Evolutionary conservation across 2,888 invertebrate species (phyloP).

Genomic region (Epistrophe grossulariae): DNA sequence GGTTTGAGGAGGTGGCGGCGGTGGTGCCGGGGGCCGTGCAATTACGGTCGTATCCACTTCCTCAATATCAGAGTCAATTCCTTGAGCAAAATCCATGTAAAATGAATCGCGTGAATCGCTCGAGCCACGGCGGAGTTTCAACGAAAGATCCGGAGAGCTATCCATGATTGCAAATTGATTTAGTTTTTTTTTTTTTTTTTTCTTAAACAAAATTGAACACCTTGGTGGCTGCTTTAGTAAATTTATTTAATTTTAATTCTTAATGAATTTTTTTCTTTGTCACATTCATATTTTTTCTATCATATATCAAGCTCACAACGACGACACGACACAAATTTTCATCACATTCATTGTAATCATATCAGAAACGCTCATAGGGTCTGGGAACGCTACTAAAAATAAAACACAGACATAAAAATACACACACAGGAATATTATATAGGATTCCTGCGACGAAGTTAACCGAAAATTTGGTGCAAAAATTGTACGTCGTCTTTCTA

Average conservation of each 20-base stretch:
- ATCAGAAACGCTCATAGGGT: slow-evolving; percentile 39
- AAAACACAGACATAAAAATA: slow-evolving; percentile 26
- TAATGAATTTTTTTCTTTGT: slow-evolving; percentile 8
- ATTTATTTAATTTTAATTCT: slow-evolving; percentile 47
- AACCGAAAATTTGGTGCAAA: slow-evolving; percentile 65
- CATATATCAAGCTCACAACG: slow-evolving; percentile 3
- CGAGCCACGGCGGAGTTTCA: slow-evolving; percentile 92
- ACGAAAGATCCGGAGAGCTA: slow-evolving; percentile 93
- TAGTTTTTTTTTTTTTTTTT: slow-evolving; percentile 29
- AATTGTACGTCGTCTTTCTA: slow-evolving; percentile 41
- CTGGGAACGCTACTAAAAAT: slow-evolving; percentile 19
- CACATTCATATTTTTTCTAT: slow-evolving; percentile 43
- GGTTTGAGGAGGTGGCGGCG: slow-evolving; percentile 73
- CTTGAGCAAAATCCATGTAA: slow-evolving; percentile 96
- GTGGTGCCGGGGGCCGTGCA: slow-evolving; percentile 81
- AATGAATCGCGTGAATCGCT: slow-evolving; percentile 95
- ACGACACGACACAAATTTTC: slow-evolving; percentile 66
- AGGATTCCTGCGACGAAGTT: slow-evolving; percentile 65
- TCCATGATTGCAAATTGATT: slow-evolving; percentile 84
- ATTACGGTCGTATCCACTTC: slow-evolving; percentile 90
- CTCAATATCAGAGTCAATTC: slow-evolving; percentile 95
- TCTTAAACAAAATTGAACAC: slow-evolving; percentile 63
- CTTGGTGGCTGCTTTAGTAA: slow-evolving; percentile 32
- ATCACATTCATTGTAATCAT: slow-evolving; percentile 65
- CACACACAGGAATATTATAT: slow-evolving; percentile 35